Percentiles rank a stretch among this genome's conserved stretches.
Evolutionary conservation across 2,888 invertebrate species (phyloP).

Genomic region (Smittia sp.): DNA sequence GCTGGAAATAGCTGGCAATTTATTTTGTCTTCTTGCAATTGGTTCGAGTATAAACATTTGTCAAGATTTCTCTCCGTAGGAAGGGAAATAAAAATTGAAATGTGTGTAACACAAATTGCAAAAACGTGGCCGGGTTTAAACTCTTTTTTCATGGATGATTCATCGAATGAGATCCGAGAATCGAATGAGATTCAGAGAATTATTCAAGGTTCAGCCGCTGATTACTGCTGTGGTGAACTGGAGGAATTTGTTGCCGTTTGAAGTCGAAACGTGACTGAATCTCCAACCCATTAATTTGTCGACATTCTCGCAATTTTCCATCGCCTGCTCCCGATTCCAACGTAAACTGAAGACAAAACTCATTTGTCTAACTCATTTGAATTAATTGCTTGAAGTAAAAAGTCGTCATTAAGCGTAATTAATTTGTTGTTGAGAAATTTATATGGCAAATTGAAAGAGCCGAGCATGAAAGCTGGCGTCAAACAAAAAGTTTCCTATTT

Average conservation of each 20-base stretch:
- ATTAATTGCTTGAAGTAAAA: constrained; percentile 16
- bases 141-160: background rate
- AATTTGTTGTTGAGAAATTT: constrained; percentile 29
- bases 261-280: background rate
- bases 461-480: constrained; percentile 20
- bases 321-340: background rate
- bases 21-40: constrained; percentile 17
- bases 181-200: background rate
- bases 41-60: constrained; percentile 18
- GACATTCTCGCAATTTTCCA: background rate
- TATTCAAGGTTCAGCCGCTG: background rate
- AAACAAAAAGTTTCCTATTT: constrained; percentile 5
- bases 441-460: constrained; percentile 21
- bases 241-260: background rate
- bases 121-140: constrained; percentile 17
- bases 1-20: constrained; percentile 11
- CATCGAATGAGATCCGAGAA: background rate
- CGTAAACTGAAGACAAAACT: constrained; percentile 1
- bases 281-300: background rate
- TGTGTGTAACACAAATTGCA: background rate
- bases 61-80: background rate
- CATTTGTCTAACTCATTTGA: constrained; percentile 11
- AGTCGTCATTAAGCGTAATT: constrained; percentile 28
- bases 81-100: constrained; percentile 7
- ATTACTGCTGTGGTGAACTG: background rate